Evolutionary conservation across 2,113 vertebrate species (phyloP).

Genomic region (Dipodomys spectabilis): DNA sequence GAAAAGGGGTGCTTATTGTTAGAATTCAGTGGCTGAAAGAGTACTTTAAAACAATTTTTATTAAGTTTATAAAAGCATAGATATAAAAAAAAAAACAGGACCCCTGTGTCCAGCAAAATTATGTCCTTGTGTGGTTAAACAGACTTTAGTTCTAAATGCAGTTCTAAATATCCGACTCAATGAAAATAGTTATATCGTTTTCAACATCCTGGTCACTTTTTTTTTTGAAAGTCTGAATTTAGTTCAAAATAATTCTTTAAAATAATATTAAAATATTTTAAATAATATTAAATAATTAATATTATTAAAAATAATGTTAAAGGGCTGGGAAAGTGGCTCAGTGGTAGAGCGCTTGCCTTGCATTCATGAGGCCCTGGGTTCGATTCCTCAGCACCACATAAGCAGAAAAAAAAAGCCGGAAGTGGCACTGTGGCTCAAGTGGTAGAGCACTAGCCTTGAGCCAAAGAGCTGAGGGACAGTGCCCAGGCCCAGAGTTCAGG

Average conservation of each 20-base stretch:
- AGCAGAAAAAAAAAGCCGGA: too few species aligned
- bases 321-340: not conserved
- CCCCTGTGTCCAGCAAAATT: constrained; percentile 43
- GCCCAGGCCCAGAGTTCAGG: too few species aligned
- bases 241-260: constrained; percentile 51
- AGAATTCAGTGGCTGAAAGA: constrained; percentile 58
- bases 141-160: constrained; percentile 49
- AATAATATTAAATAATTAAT: too few species aligned
- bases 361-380: too few species aligned
- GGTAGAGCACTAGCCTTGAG: too few species aligned
- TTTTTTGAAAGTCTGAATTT: constrained; percentile 23
- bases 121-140: constrained; percentile 14
- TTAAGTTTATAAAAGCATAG: constrained; percentile 51
- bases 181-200: not conserved
- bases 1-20: not conserved
- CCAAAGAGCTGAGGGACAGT: too few species aligned
- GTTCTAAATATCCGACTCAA: not conserved
- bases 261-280: not conserved
- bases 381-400: too few species aligned
- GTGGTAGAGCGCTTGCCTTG: too few species aligned
- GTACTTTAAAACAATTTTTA: constrained; percentile 55
- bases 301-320: constrained; percentile 47
- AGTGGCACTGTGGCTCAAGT: too few species aligned
- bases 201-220: not conserved
- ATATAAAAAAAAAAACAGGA: not conserved